Conservation (phyloP, 2,113 vertebrate genomes). For the Bettongia penicillata region DNA sequence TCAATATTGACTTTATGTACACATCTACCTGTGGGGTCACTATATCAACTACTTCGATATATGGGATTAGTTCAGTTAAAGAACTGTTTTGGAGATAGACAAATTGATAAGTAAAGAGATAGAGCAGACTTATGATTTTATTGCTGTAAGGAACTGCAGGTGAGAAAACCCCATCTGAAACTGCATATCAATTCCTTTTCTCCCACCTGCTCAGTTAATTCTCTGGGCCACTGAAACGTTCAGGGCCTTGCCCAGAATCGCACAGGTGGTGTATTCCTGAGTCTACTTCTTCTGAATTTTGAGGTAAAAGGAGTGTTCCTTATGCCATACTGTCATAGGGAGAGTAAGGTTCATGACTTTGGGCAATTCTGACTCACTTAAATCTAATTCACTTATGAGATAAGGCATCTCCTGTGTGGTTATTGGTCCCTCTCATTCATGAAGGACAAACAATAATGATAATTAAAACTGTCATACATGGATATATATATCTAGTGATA, state of each 20-base stretch:
- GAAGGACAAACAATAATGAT: background rate
- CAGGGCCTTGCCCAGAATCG: no score
- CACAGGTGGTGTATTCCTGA: background rate
- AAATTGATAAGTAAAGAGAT: background rate
- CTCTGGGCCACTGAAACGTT: no score
- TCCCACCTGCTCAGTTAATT: no score
- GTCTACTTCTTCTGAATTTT: background rate
- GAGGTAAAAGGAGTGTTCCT: background rate
- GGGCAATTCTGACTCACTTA: background rate
- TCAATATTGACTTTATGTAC: no score
- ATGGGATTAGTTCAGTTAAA: no score
- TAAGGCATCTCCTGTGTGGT: no score
- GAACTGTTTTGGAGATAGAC: no score
- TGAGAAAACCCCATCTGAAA: background rate
- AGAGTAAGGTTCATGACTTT: background rate
- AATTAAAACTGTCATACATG: background rate
- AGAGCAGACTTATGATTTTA: background rate
- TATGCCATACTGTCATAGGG: background rate
- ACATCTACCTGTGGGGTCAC: no score
- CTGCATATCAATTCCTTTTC: background rate
- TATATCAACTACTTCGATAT: no score
- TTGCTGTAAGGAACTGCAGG: background rate
- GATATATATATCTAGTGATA: background rate
- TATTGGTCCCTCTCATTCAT: background rate
- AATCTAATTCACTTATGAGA: background rate